These are phyloP conservation scores for Netelia inedita DNA, from an alignment of 2,888 invertebrate species.

Conservation along the genomic window DNA sequence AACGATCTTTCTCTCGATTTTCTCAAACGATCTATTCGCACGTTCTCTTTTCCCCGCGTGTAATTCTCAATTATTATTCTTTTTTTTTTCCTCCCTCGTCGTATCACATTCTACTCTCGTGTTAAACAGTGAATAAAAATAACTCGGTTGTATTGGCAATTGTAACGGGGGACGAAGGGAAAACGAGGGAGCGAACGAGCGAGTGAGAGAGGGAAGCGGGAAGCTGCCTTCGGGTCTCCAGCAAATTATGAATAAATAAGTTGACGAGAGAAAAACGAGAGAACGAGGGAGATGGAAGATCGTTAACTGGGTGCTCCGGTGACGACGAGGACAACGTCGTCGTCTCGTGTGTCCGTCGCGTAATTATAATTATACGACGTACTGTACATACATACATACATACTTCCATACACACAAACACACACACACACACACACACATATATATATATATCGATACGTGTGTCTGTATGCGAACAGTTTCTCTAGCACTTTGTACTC, in stretches of 20 bases:
- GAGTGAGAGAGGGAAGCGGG: neutral
- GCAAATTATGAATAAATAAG: constrained; percentile 56
- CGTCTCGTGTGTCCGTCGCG: constrained; percentile 42
- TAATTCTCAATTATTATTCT: neutral
- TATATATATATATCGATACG: constrained; percentile 16
- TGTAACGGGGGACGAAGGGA: neutral
- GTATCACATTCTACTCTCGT: neutral
- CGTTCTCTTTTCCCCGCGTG: neutral
- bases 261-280: constrained; percentile 16
- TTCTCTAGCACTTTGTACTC: constrained; percentile 59
- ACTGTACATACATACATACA: neutral
- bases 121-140: constrained; percentile 44
- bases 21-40: too few species aligned
- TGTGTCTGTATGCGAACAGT: neutral
- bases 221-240: constrained; percentile 12
- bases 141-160: constrained; percentile 30
- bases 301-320: constrained; percentile 34
- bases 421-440: neutral
- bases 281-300: constrained; percentile 43
- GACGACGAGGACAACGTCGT: constrained; percentile 37
- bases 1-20: too few species aligned
- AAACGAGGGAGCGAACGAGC: neutral
- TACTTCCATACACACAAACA: neutral
- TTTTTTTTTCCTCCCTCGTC: neutral
- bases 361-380: constrained; percentile 36